phyloP scores from a whole-genome alignment of 1,140 invertebrate species.

The Lasioglossum baleicum region DNA sequence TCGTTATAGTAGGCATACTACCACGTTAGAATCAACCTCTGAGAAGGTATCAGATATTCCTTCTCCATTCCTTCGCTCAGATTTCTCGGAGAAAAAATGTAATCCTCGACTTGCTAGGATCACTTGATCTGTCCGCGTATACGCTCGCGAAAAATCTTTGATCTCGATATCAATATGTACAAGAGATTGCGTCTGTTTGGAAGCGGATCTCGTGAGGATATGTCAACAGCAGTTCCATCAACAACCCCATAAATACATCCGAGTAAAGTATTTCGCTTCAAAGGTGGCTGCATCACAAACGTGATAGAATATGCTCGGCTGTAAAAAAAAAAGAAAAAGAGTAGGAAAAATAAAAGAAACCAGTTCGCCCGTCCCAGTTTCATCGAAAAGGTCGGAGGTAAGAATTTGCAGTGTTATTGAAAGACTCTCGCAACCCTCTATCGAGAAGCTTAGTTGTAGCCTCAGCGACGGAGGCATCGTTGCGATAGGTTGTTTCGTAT shows the following conservation, averaged over 20 bases:
- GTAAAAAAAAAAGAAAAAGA: no score
- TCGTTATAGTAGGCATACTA: no score
- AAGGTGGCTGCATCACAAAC: neutral
- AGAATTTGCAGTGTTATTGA: neutral
- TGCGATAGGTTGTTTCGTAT: neutral
- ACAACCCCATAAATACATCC: neutral
- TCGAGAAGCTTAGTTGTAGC: neutral
- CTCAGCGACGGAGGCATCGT: neutral
- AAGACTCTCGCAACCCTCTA: neutral
- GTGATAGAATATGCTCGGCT: neutral
- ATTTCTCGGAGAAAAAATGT: no score
- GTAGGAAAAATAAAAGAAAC: neutral
- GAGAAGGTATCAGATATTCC: no score
- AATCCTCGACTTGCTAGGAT: no score
- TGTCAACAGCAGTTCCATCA: neutral
- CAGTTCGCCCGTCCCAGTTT: neutral
- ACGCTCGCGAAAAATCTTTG: no score
- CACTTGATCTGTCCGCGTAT: no score
- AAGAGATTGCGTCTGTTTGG: neutral
- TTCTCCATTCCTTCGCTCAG: no score
- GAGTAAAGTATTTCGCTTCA: neutral
- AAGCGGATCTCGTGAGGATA: neutral
- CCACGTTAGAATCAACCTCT: no score
- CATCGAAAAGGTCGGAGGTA: neutral
- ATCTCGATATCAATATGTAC: neutral